Conservation (phyloP, 2,797 vertebrate genomes). For the Molossus molossus region DNA sequence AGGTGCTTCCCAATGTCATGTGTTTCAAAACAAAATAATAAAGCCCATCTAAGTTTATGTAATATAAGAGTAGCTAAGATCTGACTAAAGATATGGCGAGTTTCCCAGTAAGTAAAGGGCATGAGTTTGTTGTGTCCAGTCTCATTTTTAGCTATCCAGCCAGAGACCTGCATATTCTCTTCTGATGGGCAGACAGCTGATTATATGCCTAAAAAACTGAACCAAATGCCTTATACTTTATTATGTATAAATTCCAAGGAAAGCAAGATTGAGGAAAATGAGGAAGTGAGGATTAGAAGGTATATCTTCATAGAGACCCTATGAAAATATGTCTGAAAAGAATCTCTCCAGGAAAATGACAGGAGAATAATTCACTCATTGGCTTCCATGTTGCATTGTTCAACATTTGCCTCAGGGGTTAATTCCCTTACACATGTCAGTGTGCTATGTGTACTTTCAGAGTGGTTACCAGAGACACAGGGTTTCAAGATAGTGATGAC, state of each 20-base stretch:
- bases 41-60: neutral
- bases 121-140: neutral
- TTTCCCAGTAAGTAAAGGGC: neutral
- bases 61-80: neutral
- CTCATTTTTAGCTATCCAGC: neutral
- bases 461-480: neutral
- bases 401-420: neutral
- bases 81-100: neutral
- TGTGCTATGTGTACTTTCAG: neutral
- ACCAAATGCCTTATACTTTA: neutral
- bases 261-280: neutral
- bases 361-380: neutral
- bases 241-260: neutral
- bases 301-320: neutral
- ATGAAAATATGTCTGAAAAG: neutral
- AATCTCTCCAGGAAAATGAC: neutral
- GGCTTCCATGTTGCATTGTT: neutral
- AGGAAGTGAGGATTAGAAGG: neutral
- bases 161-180: neutral
- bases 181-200: neutral
- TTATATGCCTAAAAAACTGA: neutral
- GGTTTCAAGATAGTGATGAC: neutral
- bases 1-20: neutral
- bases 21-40: neutral
- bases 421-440: rapidly evolving